phyloP scores from a whole-genome alignment of 2,888 invertebrate genomes.

The Campoplex nolae region DNA sequence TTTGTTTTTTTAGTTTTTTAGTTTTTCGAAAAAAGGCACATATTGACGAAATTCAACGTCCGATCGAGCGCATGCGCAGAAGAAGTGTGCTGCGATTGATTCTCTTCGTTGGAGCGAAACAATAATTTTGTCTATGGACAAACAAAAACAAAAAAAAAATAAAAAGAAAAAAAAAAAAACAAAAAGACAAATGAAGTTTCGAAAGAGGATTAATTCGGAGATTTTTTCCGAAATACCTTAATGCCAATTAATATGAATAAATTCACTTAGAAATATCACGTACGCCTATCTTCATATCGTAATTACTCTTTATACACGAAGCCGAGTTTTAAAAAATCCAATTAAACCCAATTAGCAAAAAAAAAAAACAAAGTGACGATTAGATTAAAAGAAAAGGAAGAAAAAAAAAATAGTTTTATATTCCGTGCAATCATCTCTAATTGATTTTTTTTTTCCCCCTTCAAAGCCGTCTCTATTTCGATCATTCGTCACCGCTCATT shows the following conservation, averaged over 20 bases:
- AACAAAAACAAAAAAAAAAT: constrained; percentile 44
- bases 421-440: constrained; percentile 32
- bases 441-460: constrained; percentile 21
- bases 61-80: constrained; percentile 65
- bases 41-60: constrained; percentile 65
- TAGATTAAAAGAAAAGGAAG: constrained; percentile 38
- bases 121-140: constrained; percentile 26
- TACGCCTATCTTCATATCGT: constrained; percentile 59
- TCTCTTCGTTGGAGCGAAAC: constrained; percentile 5
- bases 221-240: constrained; percentile 57
- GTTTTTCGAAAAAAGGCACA: constrained; percentile 69
- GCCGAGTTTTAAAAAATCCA: constrained; percentile 66
- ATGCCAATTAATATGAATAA: constrained; percentile 60
- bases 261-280: constrained; percentile 59
- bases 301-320: constrained; percentile 63
- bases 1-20: constrained; percentile 15
- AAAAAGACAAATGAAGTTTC: constrained; percentile 34
- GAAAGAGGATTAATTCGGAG: constrained; percentile 3
- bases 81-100: constrained; percentile 41
- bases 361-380: constrained; percentile 49
- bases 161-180: constrained; percentile 32
- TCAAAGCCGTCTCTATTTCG: neutral
- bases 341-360: constrained; percentile 71
- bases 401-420: constrained; percentile 39
- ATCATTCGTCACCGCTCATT: constrained; percentile 42